Base-by-base conservation (phyloP, 2,797 vertebrate species). In the Argentina silus region DNA sequence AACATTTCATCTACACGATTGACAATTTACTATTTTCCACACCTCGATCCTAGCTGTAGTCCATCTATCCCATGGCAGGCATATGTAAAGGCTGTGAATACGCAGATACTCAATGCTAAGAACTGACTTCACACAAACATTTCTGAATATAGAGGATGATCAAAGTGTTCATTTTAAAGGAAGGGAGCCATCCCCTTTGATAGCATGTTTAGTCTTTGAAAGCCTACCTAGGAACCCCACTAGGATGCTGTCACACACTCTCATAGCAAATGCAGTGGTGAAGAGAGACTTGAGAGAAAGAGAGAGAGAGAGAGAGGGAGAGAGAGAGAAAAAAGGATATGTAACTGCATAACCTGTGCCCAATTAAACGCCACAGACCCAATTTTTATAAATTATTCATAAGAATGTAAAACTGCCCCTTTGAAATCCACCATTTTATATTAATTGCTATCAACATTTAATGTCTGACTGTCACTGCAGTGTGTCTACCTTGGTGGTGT, bases 381-480 rank as follows among this genome's bases (percentile, higher is more conserved):
- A 5, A 76, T 56, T 60, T 69, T 68, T 5, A 57, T 7, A 4
- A 36, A 67, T 42, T 65, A 74, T 71, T 71, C 43, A 57, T 67
- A 21, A 10, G 64, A 36, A 48, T 63, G 43, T 17, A 17, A n/a
- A 12, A 17, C 8, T 2, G 48, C 59, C 17, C 19, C 36, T 77
- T 15, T 69, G 7, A 57, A 61, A 8, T 66, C 11, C 15, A 1
- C 56, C 72, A 74, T 74, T 61, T 76, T 19, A 66, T 10, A 43
- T 12, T 63, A 56, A 68, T 75, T 61, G 59, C 23, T 8, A 73
- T 76, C 14, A 66, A 1, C 8, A 23, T 68, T 67, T 51, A 36
- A 66, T 47, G 21, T 15, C 48, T 2, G 55, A 17, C 11, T 36
- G n/a, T 51, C 23, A 57, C 27, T 9, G 7, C 43, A n/a, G 14